phyloP scores from a whole-genome alignment of 1,140 invertebrate genomes.

The Cydia pomonella region DNA sequence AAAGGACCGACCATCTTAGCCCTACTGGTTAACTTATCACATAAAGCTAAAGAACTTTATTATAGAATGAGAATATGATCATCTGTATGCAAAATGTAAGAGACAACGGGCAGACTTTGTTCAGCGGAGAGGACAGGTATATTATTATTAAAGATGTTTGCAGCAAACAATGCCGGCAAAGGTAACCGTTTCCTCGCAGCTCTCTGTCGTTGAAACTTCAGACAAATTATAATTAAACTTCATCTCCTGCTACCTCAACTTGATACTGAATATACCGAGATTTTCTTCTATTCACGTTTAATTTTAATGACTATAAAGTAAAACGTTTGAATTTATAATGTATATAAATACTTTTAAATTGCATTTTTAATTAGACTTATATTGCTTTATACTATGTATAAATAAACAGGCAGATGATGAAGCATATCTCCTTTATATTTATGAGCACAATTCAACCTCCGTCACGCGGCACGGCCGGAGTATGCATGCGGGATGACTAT shows the following conservation, averaged over 20 bases:
- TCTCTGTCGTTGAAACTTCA: conserved; percentile 14
- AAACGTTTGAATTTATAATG: conserved; percentile 3
- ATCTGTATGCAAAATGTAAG: conserved; percentile 1
- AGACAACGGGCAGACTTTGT: conserved; percentile 4
- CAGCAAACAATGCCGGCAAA: conserved; percentile 20
- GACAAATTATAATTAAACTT: conserved; percentile 31
- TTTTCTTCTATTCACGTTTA: conserved; percentile 14
- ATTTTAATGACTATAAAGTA: conserved; percentile 23
- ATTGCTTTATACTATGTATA: background rate
- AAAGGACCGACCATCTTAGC: no score
- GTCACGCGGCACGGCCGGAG: conserved; percentile 10
- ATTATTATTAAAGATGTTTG: conserved; percentile 20
- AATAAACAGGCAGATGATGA: conserved; percentile 15
- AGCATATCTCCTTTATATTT: conserved; percentile 30
- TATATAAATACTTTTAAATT: conserved; percentile 10
- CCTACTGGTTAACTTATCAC: background rate
- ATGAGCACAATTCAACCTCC: conserved; percentile 31
- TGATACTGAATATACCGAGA: conserved; percentile 6
- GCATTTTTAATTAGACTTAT: conserved; percentile 20
- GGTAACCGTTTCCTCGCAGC: conserved; percentile 21
- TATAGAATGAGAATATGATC: background rate
- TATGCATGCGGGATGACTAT: conserved; percentile 42
- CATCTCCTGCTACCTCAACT: conserved; percentile 12
- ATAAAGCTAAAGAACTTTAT: background rate
- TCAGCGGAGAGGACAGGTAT: background rate